A percentile compares a stretch with the other conserved stretches of the same genome.
Conservation (phyloP, 2,888 invertebrate genomes). For the Papilio protenor region DNA sequence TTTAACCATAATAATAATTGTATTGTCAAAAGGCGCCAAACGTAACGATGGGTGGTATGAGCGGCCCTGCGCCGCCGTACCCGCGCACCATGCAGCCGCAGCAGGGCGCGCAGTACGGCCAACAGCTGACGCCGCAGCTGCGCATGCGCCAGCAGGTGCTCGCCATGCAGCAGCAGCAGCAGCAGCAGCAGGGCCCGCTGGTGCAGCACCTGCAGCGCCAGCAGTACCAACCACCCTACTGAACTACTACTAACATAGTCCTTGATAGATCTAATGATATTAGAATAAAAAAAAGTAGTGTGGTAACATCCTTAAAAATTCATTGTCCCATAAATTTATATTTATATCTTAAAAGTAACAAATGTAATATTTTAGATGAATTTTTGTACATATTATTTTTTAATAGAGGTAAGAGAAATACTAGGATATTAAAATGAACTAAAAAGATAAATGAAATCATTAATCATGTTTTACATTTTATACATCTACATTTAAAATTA, state of each 20-base stretch:
- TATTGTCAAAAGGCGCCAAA: conserved; percentile 86
- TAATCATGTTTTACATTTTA: conserved; percentile 11
- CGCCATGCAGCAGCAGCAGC: conserved; percentile 84
- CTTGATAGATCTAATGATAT: background rate
- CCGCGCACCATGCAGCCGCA: conserved; percentile 85
- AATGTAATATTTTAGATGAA: conserved; percentile 39
- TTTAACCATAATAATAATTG: background rate
- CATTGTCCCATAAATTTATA: background rate
- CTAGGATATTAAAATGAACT: background rate
- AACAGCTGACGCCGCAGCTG: conserved; percentile 81
- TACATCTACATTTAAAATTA: background rate
- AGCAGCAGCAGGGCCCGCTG: conserved; percentile 85
- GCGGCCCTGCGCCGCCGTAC: conserved; percentile 92
- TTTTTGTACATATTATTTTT: conserved; percentile 39
- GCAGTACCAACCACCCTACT: conserved; percentile 79
- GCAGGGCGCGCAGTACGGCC: conserved; percentile 86
- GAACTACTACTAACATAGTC: conserved; percentile 39
- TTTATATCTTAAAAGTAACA: conserved; percentile 15
- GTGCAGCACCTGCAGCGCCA: conserved; percentile 78
- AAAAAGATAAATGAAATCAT: background rate
- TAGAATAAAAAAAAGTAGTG: background rate
- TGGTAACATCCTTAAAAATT: background rate
- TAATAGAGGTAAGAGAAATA: conserved; percentile 12
- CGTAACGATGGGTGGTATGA: conserved; percentile 93
- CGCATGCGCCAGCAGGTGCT: conserved; percentile 89